Evolutionary conservation across 2,888 invertebrate species (phyloP), one percentile per base, ranked within the genome.

Genomic region (Cotesia congregata): DNA sequence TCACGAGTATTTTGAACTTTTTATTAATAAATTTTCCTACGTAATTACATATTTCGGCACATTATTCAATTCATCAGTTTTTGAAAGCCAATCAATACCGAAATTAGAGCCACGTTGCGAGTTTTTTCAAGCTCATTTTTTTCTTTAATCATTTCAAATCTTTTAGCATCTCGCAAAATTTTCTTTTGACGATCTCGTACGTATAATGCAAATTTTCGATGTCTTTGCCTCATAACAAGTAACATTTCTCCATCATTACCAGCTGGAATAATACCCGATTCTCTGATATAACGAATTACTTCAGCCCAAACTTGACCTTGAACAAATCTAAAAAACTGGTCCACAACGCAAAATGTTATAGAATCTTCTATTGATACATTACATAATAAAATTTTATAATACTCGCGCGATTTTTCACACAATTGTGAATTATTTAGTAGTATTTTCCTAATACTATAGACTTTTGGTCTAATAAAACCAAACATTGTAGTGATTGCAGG

Each of bases 271-370:
- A 91, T 82, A 4, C 87, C 87, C 4, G 82, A 81, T n/a, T 85
- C 83, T 74, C 87, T 83, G 20, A 91, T 82, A 80, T 90, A 89
- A 41, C 80, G 83, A 12, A 83, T 78, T 1, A 91, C 79, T 82
- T 91, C 90, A 20, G 85, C 80, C 91, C 91, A 91, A 6, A 88
- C 84, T 82, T 91, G 90, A 1, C 90, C 90, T 67, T 90, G 81
- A 80, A 90, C 90, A 68, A 91, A 81, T 5, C 87, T 86, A 40
- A 90, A 86, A 79, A 88, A 91, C 78, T 91, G 88, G 82, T 91
- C 89, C 1, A 90, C 89, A 60, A 90, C 77, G 67, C 89, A 80
- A 81, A 89, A 84, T 1, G 90, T 91, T 38, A 91, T 85, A 77
- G 86, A 82, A 84, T 91, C 90, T 77, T 87, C 81, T 5, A 79